Conservation (phyloP, 2,113 vertebrate genomes). For the Dermatemys mawii region DNA sequence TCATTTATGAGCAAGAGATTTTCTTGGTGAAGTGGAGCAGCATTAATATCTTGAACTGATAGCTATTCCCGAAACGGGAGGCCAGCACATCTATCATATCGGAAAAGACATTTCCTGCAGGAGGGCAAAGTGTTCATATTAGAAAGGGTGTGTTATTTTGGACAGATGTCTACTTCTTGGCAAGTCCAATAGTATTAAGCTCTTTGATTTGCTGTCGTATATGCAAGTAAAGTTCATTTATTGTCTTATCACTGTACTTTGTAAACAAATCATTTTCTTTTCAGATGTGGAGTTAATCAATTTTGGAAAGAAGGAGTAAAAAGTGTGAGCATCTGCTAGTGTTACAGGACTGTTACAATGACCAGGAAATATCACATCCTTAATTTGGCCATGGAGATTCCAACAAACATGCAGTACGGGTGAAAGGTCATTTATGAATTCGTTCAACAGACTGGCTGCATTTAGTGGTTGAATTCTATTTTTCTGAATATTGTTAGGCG, state of each 20-base stretch:
- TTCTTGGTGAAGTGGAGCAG: neutral
- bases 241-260: neutral
- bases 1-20: neutral
- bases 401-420: neutral
- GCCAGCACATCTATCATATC: neutral
- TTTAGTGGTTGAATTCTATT: neutral
- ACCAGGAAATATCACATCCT: conserved; percentile 61
- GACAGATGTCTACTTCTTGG: neutral
- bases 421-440: neutral
- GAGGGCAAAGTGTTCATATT: neutral
- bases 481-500: neutral
- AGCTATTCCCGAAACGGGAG: neutral
- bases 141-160: neutral
- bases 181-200: neutral
- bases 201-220: neutral
- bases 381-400: neutral
- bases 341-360: conserved; percentile 29
- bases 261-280: conserved; percentile 64
- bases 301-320: neutral
- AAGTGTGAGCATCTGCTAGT: neutral
- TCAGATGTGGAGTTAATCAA: conserved; percentile 4
- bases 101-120: neutral
- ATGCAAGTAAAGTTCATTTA: neutral
- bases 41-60: neutral
- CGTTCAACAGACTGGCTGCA: neutral